Base-by-base conservation (phyloP, 1,140 invertebrate genomes). In the Rhizoglyphus robini region DNA sequence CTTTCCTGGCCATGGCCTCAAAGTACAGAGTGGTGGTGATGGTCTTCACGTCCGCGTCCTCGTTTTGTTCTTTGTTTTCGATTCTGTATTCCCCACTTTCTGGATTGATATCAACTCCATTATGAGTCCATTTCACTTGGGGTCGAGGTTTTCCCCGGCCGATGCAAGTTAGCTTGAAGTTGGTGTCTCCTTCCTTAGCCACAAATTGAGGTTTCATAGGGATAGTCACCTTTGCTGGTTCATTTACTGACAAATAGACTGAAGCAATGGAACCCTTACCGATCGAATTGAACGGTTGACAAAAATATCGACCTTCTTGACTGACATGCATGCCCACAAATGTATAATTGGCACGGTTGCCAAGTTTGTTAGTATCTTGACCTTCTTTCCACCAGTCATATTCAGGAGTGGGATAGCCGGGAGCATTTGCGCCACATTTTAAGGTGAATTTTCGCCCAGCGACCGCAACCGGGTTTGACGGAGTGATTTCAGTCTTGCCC, bases 101-200 rank as follows among this genome's bases (percentile, higher is more conserved):
- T 0, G 83, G 82, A 20, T 84, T 71, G n/a, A 81, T 82, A 74
- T 89, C 86, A 13, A 82, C 78, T 25, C 85, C 86, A 75, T 92
- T 87, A 74, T 94, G 94, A 29, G 88, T 77, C 91, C 91, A 95
- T 63, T 81, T 82, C 0, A 92, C 83, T 20, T 77, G 81, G 0
- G 90, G 90, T 41, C 84, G 81, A 0, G 90, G 91, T 74, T 93
- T 94, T 0, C 88, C 90, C 70, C 86, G 83, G 31, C 88, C 89
- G 65, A 84, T 83, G 72, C 90, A 94, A 0, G 84, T 84, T 1
- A 90, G 82, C 23, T 83, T 82, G 72, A 88, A 90, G 65, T 87
- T 85, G 0, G 81, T 81, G 68, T 91, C 88, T 11, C 86, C 86
- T n/a, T 88, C 84, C 67, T 84, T 81, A 69, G 60, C 74, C 72